Evolutionary conservation across 2,113 vertebrate species (phyloP).

Genomic region (Ochotona curzoniae): DNA sequence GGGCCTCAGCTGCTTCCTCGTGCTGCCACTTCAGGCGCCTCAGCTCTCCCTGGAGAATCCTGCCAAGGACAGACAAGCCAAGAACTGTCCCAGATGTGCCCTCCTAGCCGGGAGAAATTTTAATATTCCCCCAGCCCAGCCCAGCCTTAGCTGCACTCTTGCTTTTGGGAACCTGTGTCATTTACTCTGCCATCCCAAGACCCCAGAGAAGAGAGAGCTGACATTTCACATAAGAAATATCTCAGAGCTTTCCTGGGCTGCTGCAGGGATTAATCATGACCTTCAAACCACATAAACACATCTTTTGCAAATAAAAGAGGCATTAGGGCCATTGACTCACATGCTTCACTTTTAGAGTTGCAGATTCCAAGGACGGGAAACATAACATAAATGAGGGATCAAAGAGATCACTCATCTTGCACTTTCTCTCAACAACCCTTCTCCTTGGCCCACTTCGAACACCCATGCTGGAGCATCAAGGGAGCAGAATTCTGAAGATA

Average conservation of each 20-base stretch:
- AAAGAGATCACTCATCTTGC: conserved; percentile 10
- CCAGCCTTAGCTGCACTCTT: background rate
- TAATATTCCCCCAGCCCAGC: background rate
- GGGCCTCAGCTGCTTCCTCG: conserved; percentile 92
- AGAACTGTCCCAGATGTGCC: background rate
- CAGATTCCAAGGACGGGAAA: conserved; percentile 23
- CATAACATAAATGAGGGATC: conserved; percentile 41
- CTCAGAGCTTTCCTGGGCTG: conserved; percentile 49
- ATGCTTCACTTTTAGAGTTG: conserved; percentile 56
- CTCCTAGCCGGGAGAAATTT: background rate
- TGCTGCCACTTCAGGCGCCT: conserved; percentile 97
- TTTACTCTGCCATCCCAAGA: conserved; percentile 51
- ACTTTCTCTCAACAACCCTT: background rate
- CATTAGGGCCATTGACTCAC: conserved; percentile 19
- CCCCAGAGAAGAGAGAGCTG: conserved; percentile 44
- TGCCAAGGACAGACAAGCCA: conserved; percentile 76
- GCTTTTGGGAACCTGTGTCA: background rate
- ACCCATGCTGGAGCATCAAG: conserved; percentile 4
- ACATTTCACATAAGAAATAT: conserved; percentile 62
- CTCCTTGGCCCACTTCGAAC: conserved; percentile 22
- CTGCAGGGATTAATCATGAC: conserved; percentile 66
- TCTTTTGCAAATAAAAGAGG: conserved; percentile 60
- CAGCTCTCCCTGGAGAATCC: conserved; percentile 97
- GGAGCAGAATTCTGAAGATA: conserved; percentile 39
- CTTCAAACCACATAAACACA: conserved; percentile 56